A percentile compares a stretch with the other conserved stretches of the same genome.
phyloP scores from a whole-genome alignment of 2,888 invertebrate genomes.

The Andrena bicolor region DNA sequence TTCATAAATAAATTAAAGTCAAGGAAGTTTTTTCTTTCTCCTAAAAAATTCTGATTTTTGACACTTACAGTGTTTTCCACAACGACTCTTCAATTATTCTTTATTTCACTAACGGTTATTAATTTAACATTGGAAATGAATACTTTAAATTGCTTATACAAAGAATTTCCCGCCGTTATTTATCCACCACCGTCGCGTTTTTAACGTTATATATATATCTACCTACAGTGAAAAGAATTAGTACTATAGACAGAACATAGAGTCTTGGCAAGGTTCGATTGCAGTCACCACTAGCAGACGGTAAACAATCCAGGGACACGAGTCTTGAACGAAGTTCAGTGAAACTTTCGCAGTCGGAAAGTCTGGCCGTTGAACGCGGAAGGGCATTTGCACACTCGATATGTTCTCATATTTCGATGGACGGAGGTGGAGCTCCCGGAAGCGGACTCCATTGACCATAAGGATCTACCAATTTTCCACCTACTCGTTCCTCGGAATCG shows the following conservation, averaged over 20 bases:
- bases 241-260: neutral
- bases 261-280: neutral
- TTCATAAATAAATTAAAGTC: too few relatives aligned
- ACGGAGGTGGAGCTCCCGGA: constrained; percentile 17
- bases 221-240: neutral
- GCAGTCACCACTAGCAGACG: constrained; percentile 3
- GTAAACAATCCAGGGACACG: constrained; percentile 2
- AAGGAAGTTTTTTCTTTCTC: too few relatives aligned
- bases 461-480: constrained; percentile 61
- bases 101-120: too few relatives aligned
- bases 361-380: constrained; percentile 28
- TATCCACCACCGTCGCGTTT: too few relatives aligned
- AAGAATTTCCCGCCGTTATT: too few relatives aligned
- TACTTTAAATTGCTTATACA: too few relatives aligned
- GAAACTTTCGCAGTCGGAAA: constrained; percentile 35
- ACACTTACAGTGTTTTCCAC: too few relatives aligned
- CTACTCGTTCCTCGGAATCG: constrained; percentile 47
- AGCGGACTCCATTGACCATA: constrained; percentile 48
- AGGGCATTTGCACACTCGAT: constrained; percentile 56
- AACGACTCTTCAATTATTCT: too few relatives aligned
- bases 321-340: constrained; percentile 39
- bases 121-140: too few relatives aligned
- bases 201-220: neutral
- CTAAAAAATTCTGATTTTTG: too few relatives aligned
- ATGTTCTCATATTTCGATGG: constrained; percentile 46